Conservation (phyloP, 2,797 vertebrate species). For the Linurgus olivaceus region DNA sequence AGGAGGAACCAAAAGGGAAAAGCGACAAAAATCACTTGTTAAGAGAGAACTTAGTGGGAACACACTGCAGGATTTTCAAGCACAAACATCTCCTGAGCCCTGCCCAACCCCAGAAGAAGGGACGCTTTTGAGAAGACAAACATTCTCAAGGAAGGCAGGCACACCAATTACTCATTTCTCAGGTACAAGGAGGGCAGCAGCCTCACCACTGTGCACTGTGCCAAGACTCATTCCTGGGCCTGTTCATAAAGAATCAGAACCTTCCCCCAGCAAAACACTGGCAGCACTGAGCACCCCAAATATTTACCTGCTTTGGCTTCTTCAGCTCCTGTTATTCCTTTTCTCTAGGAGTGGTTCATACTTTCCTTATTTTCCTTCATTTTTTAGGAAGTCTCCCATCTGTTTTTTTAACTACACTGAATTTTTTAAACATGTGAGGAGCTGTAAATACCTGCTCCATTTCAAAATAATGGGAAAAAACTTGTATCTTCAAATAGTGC, state of each 20-base stretch:
- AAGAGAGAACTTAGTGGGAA: background rate
- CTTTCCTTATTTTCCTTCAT: background rate
- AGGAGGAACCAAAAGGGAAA: background rate
- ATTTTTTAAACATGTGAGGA: background rate
- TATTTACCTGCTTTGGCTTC: background rate
- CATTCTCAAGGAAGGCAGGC: background rate
- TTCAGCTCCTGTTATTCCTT: background rate
- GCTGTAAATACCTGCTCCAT: background rate
- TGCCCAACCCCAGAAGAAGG: background rate
- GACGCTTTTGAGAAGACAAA: background rate
- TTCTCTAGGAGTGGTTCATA: background rate
- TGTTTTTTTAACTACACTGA: background rate
- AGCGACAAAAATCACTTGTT: background rate
- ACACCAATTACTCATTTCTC: background rate
- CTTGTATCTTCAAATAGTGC: background rate
- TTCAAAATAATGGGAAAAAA: background rate
- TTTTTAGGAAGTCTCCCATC: background rate
- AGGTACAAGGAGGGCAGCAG: background rate
- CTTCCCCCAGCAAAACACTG: background rate
- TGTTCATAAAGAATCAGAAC: background rate
- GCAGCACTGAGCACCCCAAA: background rate
- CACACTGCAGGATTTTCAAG: background rate
- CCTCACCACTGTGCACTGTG: background rate
- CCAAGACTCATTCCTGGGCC: background rate
- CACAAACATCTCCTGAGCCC: background rate